Base-by-base conservation (phyloP, 2,888 invertebrate species). In the Vanessa cardui region DNA sequence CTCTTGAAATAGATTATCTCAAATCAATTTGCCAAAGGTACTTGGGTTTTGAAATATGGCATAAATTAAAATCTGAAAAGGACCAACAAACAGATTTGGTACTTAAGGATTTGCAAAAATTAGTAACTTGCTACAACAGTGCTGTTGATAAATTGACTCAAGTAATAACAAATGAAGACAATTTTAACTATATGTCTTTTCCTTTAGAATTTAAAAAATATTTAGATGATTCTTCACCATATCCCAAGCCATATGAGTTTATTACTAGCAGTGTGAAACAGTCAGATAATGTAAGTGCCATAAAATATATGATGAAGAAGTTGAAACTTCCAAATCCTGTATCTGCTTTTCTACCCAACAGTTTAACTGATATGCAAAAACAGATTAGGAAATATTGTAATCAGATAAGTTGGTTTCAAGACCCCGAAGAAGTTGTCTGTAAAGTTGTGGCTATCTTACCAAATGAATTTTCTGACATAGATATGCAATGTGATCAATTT, bases 191-290 rank as follows among this genome's bases (percentile, higher is more conserved):
- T 73, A 92, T 94, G 0, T 89, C 93, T 76, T 95, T 96, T 83
- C 94, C 96, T 0, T 83, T 93, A 21, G 95, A 96, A 78, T 94
- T 97, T 68, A 93, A 92, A 67, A 80, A 86, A 49, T 94, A 93
- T 84, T 83, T 94, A 64, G 86, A 93, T 72, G 76, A 81, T 60
- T 77, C 86, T 18, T 87, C 92, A 1, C 90, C 92, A 54, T 93
- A 94, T 76, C 95, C 96, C 0, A 94, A 95, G 72, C 93, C 94
- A 45, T 94, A 95, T 75, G 95, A 96, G 81, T 94, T 95, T 82
- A 95, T 96, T 73, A 94, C 96, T 0, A 84, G 86, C 21, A 93
- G 93, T 77, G 95, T 95, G 87, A 95, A 94, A 74, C 89, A 84
- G 72, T 76, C 85, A 45, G 85, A 92, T 62, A 94, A 94, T 72